Evolutionary conservation across 2,113 vertebrate genomes (phyloP).

Genomic region (Orthochromis malagaraziensis): DNA sequence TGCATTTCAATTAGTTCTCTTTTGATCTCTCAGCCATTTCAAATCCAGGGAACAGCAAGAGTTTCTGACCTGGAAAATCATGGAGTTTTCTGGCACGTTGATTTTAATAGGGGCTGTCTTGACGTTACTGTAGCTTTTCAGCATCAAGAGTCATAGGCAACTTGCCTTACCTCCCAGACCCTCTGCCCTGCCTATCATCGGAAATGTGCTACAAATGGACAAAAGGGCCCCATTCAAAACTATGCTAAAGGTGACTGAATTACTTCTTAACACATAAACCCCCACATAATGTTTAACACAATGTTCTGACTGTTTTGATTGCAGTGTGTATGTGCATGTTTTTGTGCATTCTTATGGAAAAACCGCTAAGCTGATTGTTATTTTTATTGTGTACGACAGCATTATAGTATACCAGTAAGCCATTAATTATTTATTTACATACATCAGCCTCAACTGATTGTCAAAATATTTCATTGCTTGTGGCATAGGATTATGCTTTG

Average conservation of each 20-base stretch:
- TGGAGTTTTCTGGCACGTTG: slow-evolving; percentile 23
- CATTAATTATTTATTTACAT: neutral
- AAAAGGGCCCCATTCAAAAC: slow-evolving; percentile 45
- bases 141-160: neutral
- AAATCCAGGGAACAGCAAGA: neutral
- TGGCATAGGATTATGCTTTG: neutral
- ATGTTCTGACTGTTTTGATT: neutral
- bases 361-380: accelerated
- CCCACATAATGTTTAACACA: neutral
- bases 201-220: slow-evolving; percentile 54
- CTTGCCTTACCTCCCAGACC: slow-evolving; percentile 50
- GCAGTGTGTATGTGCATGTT: neutral
- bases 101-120: neutral
- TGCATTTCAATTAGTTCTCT: neutral
- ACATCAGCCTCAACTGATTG: neutral
- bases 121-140: slow-evolving; percentile 13
- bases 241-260: slow-evolving; percentile 38
- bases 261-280: neutral
- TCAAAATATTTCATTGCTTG: neutral
- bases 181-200: slow-evolving; percentile 37
- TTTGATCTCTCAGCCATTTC: neutral
- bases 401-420: neutral
- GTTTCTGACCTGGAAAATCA: neutral
- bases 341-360: neutral
- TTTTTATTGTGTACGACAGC: neutral